Percentiles rank a stretch among this genome's conserved stretches.
These are phyloP conservation scores for Micromesistius poutassou DNA, from an alignment of 2,797 vertebrate species.

Conservation along the genomic window DNA sequence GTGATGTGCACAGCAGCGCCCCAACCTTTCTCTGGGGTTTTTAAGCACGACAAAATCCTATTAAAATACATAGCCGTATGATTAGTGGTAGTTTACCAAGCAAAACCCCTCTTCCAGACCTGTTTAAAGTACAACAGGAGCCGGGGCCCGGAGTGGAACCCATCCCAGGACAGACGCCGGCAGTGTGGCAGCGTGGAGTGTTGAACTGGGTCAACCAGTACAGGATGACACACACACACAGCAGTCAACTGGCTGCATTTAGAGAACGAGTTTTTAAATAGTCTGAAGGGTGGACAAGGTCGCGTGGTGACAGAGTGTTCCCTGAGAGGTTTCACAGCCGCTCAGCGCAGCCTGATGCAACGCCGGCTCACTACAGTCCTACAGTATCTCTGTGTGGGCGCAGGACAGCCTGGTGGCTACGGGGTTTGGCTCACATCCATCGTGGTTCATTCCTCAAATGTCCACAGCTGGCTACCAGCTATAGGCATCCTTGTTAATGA, in stretches of 20 bases:
- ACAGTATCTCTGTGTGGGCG: not conserved
- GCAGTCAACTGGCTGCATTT: constrained; percentile 18
- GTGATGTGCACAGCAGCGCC: not conserved
- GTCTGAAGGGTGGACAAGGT: constrained; percentile 24
- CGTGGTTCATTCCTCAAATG: not conserved
- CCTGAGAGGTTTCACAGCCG: not conserved
- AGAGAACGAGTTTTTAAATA: constrained; percentile 12
- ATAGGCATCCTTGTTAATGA: not conserved
- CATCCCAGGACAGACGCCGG: not conserved
- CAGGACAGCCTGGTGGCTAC: not conserved
- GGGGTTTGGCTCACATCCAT: not conserved
- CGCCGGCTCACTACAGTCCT: not conserved
- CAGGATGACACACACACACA: constrained; percentile 7
- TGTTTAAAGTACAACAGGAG: not conserved
- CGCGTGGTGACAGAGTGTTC: constrained; percentile 28
- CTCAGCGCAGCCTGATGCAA: not conserved
- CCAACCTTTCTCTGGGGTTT: not conserved
- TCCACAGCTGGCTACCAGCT: not conserved
- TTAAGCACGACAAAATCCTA: not conserved
- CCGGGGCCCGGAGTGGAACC: not conserved
- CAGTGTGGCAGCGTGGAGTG: not conserved
- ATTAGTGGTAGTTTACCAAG: not conserved
- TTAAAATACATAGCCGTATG: not conserved
- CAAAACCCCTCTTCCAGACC: not conserved
- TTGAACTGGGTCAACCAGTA: constrained; percentile 31